Evolutionary conservation across 1,140 invertebrate species (phyloP), one percentile per base, ranked within the genome.

Genomic region (Theocolax elegans): DNA sequence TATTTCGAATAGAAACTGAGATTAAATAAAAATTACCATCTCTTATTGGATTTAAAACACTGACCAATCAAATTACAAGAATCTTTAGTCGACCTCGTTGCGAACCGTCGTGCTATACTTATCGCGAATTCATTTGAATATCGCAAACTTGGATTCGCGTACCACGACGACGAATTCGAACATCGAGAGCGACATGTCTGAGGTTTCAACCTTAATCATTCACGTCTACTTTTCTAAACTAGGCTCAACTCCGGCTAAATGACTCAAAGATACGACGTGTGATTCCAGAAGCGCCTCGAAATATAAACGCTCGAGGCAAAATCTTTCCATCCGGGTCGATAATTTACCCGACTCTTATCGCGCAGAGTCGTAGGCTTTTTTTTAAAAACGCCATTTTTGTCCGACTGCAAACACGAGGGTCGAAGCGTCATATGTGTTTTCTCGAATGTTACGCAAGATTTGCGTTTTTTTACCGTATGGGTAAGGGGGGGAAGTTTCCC

Each of bases 161-260:
- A 15, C 27, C 21, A 23, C 19, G 54, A 59, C 27, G 15, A n/a
- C n/a, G 15, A 44, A 35, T 31, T 65, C 54, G 38, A 59, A 25
- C 10, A 3, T 44, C 48, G 23, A n/a, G 9, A 29, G 31, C 48
- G 58, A 51, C 19, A 31, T 19, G 53, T 59, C 53, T 59, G 66
- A 19, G 15, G 29, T n/a, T 49, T 67, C 15, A 46, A 19, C 27
- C n/a, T 67, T 59, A 67, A 67, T 40, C 2, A 67, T 67, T 48
- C 54, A 59, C 1, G 15, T 21, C 9, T 67, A 31, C 40, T 56
- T 40, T 60, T 59, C 31, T 59, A 59, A 60, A 25, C 12, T 40
- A 60, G 25, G 19, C 42, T 23, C 13, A 1, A 38, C 9, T 35
- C n/a, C 56, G 19, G 12, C 29, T 40, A 40, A 59, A 51, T 59